These are phyloP conservation scores for Rotaria magnacalcarata DNA, from an alignment of 2,888 invertebrate genomes.

Conservation along the genomic window DNA sequence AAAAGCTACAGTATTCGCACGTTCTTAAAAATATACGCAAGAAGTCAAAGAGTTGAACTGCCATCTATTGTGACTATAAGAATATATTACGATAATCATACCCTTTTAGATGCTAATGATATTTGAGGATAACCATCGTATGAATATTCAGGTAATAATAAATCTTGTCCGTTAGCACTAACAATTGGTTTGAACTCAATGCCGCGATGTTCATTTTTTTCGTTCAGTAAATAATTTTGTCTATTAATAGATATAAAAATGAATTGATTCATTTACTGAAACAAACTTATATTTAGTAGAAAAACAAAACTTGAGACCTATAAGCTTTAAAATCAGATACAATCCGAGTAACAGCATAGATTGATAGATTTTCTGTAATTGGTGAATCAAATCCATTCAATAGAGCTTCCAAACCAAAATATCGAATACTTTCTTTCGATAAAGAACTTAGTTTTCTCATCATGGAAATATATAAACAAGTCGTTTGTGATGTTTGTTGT, in stretches of 20 bases:
- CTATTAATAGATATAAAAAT: not conserved
- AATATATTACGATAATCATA: too few relatives aligned
- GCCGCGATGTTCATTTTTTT: not conserved
- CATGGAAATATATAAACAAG: constrained; percentile 39
- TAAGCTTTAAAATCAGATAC: constrained; percentile 55
- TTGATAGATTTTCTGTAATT: not conserved
- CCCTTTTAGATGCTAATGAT: not conserved
- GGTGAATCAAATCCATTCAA: constrained; percentile 39
- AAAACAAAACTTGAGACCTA: constrained; percentile 48
- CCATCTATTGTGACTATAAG: too few relatives aligned
- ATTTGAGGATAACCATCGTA: not conserved
- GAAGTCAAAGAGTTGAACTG: too few relatives aligned
- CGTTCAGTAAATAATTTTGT: not conserved
- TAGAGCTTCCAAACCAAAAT: constrained; percentile 45
- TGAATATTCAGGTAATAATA: not conserved
- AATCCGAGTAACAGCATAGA: constrained; percentile 53
- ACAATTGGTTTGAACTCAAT: not conserved
- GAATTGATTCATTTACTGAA: too few relatives aligned
- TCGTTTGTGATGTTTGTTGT: not conserved
- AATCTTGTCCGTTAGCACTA: not conserved
- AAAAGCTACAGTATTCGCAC: not conserved
- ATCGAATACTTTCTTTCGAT: constrained; percentile 41
- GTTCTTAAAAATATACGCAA: too few relatives aligned
- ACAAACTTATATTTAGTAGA: too few relatives aligned
- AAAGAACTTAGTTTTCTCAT: constrained; percentile 42